Percentiles rank a stretch among this genome's conserved stretches.
Conservation (phyloP, 1,140 invertebrate genomes). For the Drosophila gunungcola region DNA sequence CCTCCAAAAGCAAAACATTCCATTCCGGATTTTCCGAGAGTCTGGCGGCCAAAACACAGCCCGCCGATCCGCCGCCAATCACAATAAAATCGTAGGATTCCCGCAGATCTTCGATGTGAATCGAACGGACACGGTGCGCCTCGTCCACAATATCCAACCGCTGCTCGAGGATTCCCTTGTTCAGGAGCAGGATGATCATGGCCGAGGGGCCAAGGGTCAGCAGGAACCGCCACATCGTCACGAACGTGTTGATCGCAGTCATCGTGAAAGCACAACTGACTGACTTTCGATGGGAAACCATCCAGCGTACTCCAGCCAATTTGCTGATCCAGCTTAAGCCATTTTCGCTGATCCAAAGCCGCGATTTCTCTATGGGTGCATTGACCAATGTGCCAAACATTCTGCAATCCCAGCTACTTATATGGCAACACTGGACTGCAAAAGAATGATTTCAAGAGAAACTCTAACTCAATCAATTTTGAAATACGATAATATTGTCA, state of each 20-base stretch:
- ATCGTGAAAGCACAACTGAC: conserved; percentile 46
- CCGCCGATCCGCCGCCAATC: conserved; percentile 93
- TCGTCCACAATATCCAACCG: conserved; percentile 89
- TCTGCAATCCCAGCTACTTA: conserved; percentile 8
- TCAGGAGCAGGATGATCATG: conserved; percentile 87
- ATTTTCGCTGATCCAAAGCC: conserved; percentile 9
- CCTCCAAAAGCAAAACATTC: conserved; percentile 92
- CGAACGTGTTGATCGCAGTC: conserved; percentile 61
- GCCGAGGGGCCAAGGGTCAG: conserved; percentile 87
- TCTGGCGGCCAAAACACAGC: conserved; percentile 91
- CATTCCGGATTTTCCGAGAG: conserved; percentile 89
- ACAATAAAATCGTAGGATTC: conserved; percentile 90
- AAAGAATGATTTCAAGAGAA: not conserved
- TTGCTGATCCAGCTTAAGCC: not conserved
- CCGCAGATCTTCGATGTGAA: conserved; percentile 85
- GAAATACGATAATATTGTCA: too few relatives aligned
- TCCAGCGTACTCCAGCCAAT: not conserved
- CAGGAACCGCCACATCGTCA: conserved; percentile 86
- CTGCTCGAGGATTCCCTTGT: conserved; percentile 86
- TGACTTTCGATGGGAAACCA: too few relatives aligned
- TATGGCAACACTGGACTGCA: not conserved
- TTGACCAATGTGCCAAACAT: conserved; percentile 2
- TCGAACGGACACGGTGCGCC: conserved; percentile 86
- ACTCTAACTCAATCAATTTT: too few relatives aligned
- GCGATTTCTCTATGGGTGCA: not conserved